Evolutionary conservation across 2,113 vertebrate species (phyloP), one percentile per base, ranked within the genome.

Genomic region (Eurypyga helias): DNA sequence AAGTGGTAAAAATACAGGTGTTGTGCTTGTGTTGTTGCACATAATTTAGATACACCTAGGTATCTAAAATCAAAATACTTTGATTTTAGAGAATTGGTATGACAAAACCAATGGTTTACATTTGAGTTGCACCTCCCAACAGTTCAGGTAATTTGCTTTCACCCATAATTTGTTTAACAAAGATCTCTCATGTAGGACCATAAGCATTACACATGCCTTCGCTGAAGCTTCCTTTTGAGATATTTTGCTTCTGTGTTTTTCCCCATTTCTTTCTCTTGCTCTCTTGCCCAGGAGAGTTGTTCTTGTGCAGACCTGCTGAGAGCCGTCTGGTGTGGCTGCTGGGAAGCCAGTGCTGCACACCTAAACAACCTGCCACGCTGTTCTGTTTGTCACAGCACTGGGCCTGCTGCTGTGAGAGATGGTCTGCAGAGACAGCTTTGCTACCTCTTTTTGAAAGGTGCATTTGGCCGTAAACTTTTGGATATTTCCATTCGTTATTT

Each of bases 291-390:
- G 5, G 93, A 92, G 94, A 79, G 36, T 70, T 84, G 83, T 81
- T 92, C 46, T 58, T 72, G n/a, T 58, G 33, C 49, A 71, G 70
- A 25, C 65, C 78, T 79, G 45, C 88, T 81, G 90, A 83, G 90
- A 92, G 57, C 94, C 90, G 87, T 90, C 96, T 95, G 92, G 72
- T 82, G 57, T 20, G 80, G 60, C 70, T 87, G 65, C 70, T 71
- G 77, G 61, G 84, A 33, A 58, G 84, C 45, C 70, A 79, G 49
- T 1, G 1, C 96, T 79, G 87, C 57, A 24, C 80, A 49, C 60
- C 67, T 70, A 5, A 92, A 64, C 51, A 29, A 48, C 19, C 51
- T 51, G 64, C 54, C 62, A 58, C 29, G 4, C 33, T 51, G 34
- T 15, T 89, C 48, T 12, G 4, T 90, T 71, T 89, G 83, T 87